phyloP scores from a whole-genome alignment of 2,797 vertebrate genomes.

The Pseudochirops corinnae region DNA sequence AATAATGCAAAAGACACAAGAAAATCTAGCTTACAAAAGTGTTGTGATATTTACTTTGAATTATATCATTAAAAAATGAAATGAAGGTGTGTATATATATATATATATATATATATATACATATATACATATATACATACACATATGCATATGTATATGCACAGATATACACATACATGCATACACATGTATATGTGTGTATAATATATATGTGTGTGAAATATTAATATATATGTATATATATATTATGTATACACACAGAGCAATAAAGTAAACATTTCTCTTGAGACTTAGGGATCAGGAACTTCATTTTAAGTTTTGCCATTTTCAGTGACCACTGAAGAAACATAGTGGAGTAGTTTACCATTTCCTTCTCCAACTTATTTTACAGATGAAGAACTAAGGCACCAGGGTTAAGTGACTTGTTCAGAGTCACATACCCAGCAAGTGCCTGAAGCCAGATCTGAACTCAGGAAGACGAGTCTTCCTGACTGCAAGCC shows the following conservation, averaged over 20 bases:
- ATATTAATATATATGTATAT: too few species aligned
- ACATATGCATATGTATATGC: background rate
- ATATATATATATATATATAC: too few species aligned
- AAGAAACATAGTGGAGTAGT: background rate
- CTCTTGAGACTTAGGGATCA: slow-evolving; percentile 17
- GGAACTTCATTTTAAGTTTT: background rate
- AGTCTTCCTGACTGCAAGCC: background rate
- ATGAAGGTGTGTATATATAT: background rate
- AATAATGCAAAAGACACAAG: slow-evolving; percentile 56
- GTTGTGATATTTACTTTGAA: slow-evolving; percentile 19
- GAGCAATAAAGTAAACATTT: slow-evolving; percentile 12
- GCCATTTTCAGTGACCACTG: background rate
- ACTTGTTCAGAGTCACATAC: background rate
- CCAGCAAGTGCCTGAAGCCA: background rate
- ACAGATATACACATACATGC: too few species aligned
- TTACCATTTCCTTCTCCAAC: background rate
- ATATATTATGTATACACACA: too few species aligned
- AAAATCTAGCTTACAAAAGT: background rate
- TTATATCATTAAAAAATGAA: background rate
- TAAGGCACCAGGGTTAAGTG: background rate
- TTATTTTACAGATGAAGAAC: background rate
- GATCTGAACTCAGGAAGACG: background rate
- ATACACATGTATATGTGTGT: too few species aligned
- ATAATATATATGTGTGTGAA: too few species aligned
- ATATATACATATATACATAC: background rate